phyloP scores from a whole-genome alignment of 2,797 vertebrate species.

The Acanthiza pusilla region DNA sequence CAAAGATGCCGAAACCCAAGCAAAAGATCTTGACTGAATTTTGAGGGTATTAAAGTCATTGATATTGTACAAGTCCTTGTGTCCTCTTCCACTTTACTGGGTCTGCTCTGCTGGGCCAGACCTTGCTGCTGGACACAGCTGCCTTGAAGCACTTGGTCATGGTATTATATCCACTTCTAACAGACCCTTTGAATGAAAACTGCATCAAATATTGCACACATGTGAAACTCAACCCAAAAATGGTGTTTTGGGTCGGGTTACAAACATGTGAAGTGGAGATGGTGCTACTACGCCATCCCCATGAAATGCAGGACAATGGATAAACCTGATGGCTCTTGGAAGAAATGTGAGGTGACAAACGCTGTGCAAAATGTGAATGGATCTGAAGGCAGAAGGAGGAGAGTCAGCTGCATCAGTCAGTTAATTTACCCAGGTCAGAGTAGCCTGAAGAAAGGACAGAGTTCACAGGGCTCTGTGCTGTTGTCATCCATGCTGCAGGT shows the following conservation, averaged over 20 bases:
- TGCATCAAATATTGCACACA: background rate
- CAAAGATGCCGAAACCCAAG: background rate
- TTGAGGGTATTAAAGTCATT: background rate
- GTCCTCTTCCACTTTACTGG: background rate
- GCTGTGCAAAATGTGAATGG: background rate
- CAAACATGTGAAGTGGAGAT: background rate
- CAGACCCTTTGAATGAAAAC: background rate
- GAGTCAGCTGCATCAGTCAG: background rate
- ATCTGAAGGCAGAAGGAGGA: background rate
- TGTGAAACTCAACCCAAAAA: background rate
- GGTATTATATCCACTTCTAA: background rate
- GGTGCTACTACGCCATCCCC: fast-evolving
- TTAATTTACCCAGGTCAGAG: background rate
- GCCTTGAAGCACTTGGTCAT: background rate
- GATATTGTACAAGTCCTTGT: background rate
- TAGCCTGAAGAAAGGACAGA: background rate
- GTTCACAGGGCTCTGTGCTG: background rate
- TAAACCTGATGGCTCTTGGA: background rate
- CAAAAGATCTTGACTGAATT: background rate
- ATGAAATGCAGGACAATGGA: background rate
- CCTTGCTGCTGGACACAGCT: background rate
- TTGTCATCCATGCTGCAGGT: background rate
- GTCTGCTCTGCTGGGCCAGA: background rate
- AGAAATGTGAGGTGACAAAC: background rate
- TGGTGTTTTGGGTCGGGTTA: background rate